Conservation (phyloP, 1,140 invertebrate genomes). For the Sinonovacula constricta region DNA sequence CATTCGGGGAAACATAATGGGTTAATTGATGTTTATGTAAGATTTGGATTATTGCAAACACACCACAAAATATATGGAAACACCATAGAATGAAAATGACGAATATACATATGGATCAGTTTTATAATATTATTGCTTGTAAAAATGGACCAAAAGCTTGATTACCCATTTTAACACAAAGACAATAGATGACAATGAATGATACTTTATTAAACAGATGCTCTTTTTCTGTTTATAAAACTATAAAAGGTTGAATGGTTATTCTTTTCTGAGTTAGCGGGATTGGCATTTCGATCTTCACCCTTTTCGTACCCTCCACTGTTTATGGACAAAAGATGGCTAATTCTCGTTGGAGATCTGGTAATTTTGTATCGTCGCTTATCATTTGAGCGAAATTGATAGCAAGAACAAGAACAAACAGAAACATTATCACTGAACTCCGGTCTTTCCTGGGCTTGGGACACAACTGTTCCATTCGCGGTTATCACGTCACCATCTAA, state of each 20-base stretch:
- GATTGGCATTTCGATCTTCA: constrained; percentile 49
- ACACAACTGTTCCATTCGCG: constrained; percentile 81
- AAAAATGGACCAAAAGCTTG: no score
- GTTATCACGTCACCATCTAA: constrained; percentile 96
- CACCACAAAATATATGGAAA: no score
- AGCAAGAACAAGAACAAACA: constrained; percentile 91
- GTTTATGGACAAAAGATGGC: constrained; percentile 85
- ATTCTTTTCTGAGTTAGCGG: constrained; percentile 47
- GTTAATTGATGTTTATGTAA: no score
- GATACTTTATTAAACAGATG: constrained; percentile 46
- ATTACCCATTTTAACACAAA: no score
- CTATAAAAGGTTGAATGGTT: constrained; percentile 53
- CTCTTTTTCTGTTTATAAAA: constrained; percentile 58
- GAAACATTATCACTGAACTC: constrained; percentile 84
- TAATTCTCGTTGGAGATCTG: constrained; percentile 86
- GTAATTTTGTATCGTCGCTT: constrained; percentile 83
- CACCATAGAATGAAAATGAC: no score
- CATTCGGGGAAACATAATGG: no score
- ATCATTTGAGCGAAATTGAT: constrained; percentile 80
- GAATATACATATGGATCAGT: no score
- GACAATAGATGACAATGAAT: not conserved
- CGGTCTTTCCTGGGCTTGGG: constrained; percentile 73
- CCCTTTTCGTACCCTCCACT: constrained; percentile 75
- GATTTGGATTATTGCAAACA: no score
- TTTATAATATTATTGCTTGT: no score